Conservation (phyloP, 2,797 vertebrate species). For the Anas bernieri region DNA sequence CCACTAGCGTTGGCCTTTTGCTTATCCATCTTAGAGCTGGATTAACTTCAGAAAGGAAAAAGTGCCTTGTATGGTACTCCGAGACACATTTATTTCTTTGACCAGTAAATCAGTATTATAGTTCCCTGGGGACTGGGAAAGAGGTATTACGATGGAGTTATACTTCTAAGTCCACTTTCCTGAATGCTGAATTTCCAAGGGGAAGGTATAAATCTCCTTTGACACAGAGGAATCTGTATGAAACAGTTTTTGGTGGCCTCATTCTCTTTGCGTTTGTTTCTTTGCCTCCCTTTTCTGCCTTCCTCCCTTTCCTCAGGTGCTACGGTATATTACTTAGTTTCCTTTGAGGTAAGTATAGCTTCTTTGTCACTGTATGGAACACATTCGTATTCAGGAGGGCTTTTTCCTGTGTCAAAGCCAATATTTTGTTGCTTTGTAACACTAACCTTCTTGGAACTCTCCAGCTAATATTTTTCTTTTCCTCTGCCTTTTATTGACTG, state of each 20-base stretch:
- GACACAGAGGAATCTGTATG: conserved; percentile 14
- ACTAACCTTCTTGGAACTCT: conserved; percentile 52
- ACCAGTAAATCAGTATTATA: conserved; percentile 57
- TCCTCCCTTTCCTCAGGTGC: conserved; percentile 15
- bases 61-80: conserved; percentile 43
- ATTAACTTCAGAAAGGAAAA: conserved; percentile 62
- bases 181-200: conserved; percentile 29
- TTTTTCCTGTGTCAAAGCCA: conserved; percentile 42
- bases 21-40: conserved; percentile 55
- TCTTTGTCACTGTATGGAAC: conserved; percentile 5
- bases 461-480: conserved; percentile 40
- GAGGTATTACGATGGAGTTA: conserved; percentile 52
- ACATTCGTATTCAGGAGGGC: conserved; percentile 55
- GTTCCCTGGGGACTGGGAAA: conserved; percentile 57
- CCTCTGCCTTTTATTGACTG: conserved; percentile 8
- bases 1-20: conserved; percentile 10
- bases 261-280: conserved; percentile 27
- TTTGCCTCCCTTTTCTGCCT: background rate
- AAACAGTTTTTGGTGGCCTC: conserved; percentile 45
- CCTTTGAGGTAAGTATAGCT: conserved; percentile 32
- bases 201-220: conserved; percentile 54
- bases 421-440: conserved; percentile 57
- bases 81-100: conserved; percentile 55
- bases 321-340: conserved; percentile 42
- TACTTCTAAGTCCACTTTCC: conserved; percentile 43